These are phyloP conservation scores for Sympetrum striolatum DNA, from an alignment of 2,888 invertebrate genomes.

Conservation along the genomic window DNA sequence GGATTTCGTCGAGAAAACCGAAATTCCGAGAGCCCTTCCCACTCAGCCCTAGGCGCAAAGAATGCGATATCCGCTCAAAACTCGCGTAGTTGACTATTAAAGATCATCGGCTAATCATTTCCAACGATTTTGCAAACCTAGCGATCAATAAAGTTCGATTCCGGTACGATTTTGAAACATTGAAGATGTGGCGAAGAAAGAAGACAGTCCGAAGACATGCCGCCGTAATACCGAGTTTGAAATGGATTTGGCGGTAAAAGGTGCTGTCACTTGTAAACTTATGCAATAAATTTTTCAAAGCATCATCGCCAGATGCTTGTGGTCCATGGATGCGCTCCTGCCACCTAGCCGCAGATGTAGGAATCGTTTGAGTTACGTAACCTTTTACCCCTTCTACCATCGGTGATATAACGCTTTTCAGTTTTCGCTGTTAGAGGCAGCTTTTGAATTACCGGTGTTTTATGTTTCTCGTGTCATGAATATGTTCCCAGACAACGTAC, in stretches of 20 bases:
- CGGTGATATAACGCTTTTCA: neutral
- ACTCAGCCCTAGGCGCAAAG: no score
- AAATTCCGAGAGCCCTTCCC: neutral
- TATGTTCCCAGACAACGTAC: no score
- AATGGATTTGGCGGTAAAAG: constrained; percentile 35
- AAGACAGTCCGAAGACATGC: neutral
- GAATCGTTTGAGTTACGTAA: neutral
- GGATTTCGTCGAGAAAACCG: neutral
- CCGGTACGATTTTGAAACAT: neutral
- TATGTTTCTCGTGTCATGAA: no score
- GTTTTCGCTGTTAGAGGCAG: neutral
- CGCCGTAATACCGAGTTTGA: constrained; percentile 8
- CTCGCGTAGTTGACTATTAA: no score
- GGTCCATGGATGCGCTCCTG: neutral
- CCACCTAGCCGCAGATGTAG: neutral
- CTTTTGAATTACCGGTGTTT: no score
- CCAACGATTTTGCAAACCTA: no score
- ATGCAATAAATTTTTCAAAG: constrained; percentile 39
- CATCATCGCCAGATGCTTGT: neutral
- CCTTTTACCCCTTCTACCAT: neutral
- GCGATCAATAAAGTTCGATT: neutral
- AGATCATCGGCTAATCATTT: no score
- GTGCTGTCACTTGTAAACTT: constrained; percentile 41
- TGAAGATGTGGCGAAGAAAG: neutral
- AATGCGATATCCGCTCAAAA: no score